Evolutionary conservation across 1,140 invertebrate species (phyloP).

Genomic region (Andrena cerasifolii): DNA sequence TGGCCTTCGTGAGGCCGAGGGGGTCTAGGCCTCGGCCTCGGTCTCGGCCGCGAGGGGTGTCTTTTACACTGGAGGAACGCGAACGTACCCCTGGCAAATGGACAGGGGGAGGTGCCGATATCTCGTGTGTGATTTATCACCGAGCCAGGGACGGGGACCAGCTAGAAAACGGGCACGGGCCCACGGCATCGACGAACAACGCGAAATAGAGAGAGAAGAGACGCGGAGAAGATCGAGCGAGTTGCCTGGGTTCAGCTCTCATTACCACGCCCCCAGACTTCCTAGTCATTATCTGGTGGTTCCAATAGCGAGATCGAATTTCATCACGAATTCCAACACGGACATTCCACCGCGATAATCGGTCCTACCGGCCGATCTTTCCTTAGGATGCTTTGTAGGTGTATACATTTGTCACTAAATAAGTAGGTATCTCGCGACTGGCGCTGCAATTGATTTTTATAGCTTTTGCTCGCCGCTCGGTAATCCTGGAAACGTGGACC

Average conservation of each 20-base stretch:
- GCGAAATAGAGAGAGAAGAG: constrained; percentile 65
- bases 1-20: constrained; percentile 33
- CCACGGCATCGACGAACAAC: constrained; percentile 54
- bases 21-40: constrained; percentile 8
- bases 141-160: constrained; percentile 54
- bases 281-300: constrained; percentile 78
- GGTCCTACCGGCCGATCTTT: not conserved
- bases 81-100: constrained; percentile 65
- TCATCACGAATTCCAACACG: constrained; percentile 78
- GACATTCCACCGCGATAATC: constrained; percentile 81
- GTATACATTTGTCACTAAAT: too few relatives aligned
- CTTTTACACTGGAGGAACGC: constrained; percentile 66
- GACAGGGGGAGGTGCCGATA: constrained; percentile 79
- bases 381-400: too few relatives aligned
- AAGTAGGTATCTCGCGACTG: too few relatives aligned
- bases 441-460: too few relatives aligned
- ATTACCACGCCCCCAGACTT: constrained; percentile 79
- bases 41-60: constrained; percentile 60
- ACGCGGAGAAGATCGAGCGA: constrained; percentile 44
- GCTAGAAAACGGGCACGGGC: constrained; percentile 64
- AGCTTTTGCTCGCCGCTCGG: too few relatives aligned
- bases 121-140: constrained; percentile 78
- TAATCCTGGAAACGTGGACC: too few relatives aligned
- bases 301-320: constrained; percentile 70
- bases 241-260: constrained; percentile 67